Evolutionary conservation across 2,113 vertebrate species (phyloP), one percentile per base, ranked within the genome.

Genomic region (Emydura subglobosa): DNA sequence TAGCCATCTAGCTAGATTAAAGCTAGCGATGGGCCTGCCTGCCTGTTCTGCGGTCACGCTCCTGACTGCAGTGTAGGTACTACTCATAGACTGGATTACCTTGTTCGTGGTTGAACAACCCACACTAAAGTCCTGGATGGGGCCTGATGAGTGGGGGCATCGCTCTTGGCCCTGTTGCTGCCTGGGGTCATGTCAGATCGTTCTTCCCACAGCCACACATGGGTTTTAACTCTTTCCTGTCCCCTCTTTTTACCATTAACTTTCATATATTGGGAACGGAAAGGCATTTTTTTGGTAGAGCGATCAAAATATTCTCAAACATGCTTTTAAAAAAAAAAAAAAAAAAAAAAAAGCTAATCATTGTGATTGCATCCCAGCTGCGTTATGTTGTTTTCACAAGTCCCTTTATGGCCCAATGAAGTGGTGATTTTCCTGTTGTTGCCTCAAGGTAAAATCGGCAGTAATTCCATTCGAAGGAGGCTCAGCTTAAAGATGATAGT

Each of bases 371-470:
- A 68, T 96, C 90, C 88, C 94, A 85, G 79, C 90, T 85, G 7
- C 92, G 88, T 94, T 93, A 91, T 92, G 95, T 95, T 97, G 96
- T 97, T 97, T 95, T 93, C 87, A 86, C 88, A 94, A 92, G 88
- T 82, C 94, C 94, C 89, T 97, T 97, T 94, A 94, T 92, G 91
- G 91, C 91, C 57, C 86, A 31, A 7, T n/a, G 88, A 72, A 85
- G 82, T 42, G 53, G 51, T 22, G 61, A 10, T 61, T 78, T 84
- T 49, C 68, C 95, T 39, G 85, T 97, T 96, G 80, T 96, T 94
- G 96, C 97, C 98, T 39, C 84, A 92, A 95, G 97, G 97, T 97
- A 93, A 97, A 97, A 97, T 97, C 96, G 89, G 34, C 85, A 95
- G 96, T 94, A 93, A 95, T 96, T 95, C 96, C 91, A 94, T 94